A percentile compares a stretch with the other conserved stretches of the same genome.
Evolutionary conservation across 2,888 invertebrate species (phyloP).

Genomic region (Campoplex nolae): DNA sequence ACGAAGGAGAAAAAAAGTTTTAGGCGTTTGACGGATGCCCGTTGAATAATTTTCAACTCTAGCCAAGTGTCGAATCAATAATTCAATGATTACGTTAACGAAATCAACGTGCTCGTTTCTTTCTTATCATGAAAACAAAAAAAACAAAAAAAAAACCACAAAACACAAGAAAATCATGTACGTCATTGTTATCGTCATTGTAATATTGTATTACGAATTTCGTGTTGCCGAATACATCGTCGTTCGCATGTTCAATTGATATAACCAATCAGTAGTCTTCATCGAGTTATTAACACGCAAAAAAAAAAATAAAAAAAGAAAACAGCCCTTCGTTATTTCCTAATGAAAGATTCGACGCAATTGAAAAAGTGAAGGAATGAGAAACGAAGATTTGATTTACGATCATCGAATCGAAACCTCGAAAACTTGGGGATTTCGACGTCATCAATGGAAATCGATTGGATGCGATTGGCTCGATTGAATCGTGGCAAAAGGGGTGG

Average conservation of each 20-base stretch:
- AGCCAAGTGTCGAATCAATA: constrained; percentile 23
- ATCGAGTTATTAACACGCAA: background rate
- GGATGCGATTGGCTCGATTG: constrained; percentile 2
- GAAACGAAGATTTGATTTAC: background rate
- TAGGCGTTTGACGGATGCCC: constrained; percentile 20
- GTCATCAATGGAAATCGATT: background rate
- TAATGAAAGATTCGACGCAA: background rate
- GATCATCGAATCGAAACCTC: background rate
- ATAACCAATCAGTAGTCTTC: background rate
- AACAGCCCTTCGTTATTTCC: background rate
- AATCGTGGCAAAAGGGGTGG: background rate
- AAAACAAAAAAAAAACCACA: background rate
- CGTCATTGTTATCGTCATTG: constrained; percentile 50
- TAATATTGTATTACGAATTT: constrained; percentile 66
- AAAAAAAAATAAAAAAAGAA: background rate
- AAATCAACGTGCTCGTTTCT: background rate
- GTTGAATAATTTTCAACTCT: constrained; percentile 4
- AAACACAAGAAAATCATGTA: constrained; percentile 44
- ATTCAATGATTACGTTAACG: background rate
- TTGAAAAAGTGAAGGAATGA: background rate
- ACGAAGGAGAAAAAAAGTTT: background rate
- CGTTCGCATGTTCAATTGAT: constrained; percentile 56
- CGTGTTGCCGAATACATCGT: constrained; percentile 64
- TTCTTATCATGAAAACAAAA: background rate
- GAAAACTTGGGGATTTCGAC: background rate